Base-by-base conservation (phyloP, 2,888 invertebrate species). In the Plutella xylostella region DNA sequence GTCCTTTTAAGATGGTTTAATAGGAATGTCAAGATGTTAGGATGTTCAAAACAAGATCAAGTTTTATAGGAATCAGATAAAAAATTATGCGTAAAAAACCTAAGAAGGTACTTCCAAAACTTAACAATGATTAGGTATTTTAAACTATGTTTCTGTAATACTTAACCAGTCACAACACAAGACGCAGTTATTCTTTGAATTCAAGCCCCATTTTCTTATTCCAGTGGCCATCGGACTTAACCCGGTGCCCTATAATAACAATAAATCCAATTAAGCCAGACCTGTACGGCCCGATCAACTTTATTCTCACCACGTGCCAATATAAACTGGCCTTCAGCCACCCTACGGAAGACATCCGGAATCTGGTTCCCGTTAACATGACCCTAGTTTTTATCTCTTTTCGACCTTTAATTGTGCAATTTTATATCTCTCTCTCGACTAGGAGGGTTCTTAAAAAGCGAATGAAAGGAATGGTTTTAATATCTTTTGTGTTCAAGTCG, bases 311-410 rank as follows among this genome's bases (percentile, higher is more conserved):
- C 58, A 55, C 59, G 60, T 74, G 51, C 68, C 72, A 62, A 58
- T 55, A 59, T 65, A 64, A 46, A 49, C 52, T 63, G 55, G 64
- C 54, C 56, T 52, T 50, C 54, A 53, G 53, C 51, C 56, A 57
- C 62, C 68, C 65, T 54, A 49, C 66, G 67, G 71, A 76, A 76
- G 72, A 68, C 60, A 59, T 57, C 69, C 73, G 73, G 72, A 75
- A 55, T 57, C 55, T 65, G 67, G 68, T 59, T 65, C 68, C 77
- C 74, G 75, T 77, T 76, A 73, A 48, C 48, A 51, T 53, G 53
- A 55, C 21, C 22, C 43, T 47, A 49, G 47, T 47, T 51, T 55
- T 49, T 53, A 50, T 54, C 31, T 75, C 73, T 60, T 63, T 55
- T 49, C 65, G 54, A 11, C 54, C 53, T 61, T 30, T 38, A 30